A percentile compares a stretch with the other conserved stretches of the same genome.
phyloP scores from a whole-genome alignment of 1,140 invertebrate genomes.

The Geopemphigus sp. region DNA sequence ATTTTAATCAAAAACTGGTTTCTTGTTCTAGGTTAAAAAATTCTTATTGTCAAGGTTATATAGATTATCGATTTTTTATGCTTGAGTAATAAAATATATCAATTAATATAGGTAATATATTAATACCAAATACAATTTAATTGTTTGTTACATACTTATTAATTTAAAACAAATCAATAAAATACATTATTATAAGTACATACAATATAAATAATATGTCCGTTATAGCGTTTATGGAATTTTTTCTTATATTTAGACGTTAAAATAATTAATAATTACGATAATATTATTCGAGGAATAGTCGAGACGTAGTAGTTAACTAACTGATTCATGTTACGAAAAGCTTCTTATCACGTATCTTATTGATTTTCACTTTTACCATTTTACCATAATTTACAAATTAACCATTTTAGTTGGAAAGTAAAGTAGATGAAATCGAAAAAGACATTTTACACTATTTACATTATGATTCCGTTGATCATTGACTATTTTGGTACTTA shows the following conservation, averaged over 20 bases:
- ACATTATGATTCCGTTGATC: background rate
- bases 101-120: background rate
- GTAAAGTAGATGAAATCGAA: background rate
- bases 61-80: background rate
- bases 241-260: no score
- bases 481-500: background rate
- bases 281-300: background rate
- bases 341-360: background rate
- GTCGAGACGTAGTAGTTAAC: background rate
- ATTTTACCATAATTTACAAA: background rate
- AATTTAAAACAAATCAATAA: no score
- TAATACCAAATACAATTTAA: background rate
- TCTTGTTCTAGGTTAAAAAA: constrained; percentile 3
- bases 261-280: background rate
- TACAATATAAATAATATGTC: no score
- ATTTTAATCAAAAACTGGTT: constrained; percentile 24
- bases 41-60: constrained; percentile 18
- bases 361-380: no score
- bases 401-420: background rate
- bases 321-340: background rate
- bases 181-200: no score
- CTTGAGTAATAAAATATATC: background rate
- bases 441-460: background rate
- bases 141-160: no score
- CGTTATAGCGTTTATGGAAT: no score